Evolutionary conservation across 2,888 invertebrate species (phyloP).

Genomic region (Cheilosia urbana): DNA sequence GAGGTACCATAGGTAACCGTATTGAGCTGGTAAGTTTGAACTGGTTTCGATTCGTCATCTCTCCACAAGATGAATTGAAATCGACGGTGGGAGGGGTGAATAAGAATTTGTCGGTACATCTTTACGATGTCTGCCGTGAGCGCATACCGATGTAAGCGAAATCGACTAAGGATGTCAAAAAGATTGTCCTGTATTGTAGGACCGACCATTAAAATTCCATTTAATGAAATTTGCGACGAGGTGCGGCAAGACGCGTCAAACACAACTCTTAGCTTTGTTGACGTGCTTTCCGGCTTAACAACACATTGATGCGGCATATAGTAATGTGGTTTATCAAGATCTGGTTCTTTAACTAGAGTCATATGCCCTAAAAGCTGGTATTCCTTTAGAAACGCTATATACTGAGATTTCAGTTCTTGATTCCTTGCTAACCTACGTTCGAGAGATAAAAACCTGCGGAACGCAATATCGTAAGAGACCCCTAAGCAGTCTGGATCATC

Average conservation of each 20-base stretch:
- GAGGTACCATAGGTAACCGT: no score
- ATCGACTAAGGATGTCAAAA: no score
- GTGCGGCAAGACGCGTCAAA: neutral
- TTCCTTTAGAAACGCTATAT: neutral
- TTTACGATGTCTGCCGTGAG: neutral
- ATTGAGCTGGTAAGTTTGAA: neutral
- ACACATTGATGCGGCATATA: constrained; percentile 10
- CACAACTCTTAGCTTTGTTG: neutral
- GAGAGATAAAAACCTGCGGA: neutral
- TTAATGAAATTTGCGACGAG: neutral
- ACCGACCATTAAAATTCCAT: neutral
- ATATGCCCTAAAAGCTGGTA: neutral
- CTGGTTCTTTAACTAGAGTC: neutral
- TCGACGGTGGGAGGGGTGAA: neutral
- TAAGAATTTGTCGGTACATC: neutral
- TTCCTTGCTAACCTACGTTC: neutral
- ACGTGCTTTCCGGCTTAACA: neutral
- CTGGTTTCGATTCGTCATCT: neutral
- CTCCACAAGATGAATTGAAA: neutral
- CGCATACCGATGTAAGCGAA: neutral
- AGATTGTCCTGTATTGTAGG: neutral
- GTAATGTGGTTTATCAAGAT: constrained; percentile 12
- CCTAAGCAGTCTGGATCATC: neutral
- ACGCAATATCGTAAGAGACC: neutral
- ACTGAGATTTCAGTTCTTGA: neutral